These are phyloP conservation scores for Eclectus roratus DNA, from an alignment of 2,113 vertebrate species.

Conservation along the genomic window DNA sequence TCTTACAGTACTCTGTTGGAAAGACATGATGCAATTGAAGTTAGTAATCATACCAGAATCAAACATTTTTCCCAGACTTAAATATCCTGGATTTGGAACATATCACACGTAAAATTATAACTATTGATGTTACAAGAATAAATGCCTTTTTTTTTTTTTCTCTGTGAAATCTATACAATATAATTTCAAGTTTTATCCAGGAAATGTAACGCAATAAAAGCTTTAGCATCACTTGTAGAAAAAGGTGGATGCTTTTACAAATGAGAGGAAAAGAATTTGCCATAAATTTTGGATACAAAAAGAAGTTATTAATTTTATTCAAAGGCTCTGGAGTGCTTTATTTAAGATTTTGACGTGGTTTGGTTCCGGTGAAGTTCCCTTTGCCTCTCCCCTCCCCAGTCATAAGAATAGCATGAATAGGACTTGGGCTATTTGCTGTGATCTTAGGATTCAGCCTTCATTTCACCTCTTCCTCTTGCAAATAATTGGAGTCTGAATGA, in stretches of 20 bases:
- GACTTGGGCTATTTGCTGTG: not conserved
- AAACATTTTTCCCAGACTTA: not conserved
- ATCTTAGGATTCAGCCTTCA: not conserved
- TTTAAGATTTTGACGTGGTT: not conserved
- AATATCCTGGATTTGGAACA: not conserved
- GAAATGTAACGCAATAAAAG: not conserved
- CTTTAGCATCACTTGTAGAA: not conserved
- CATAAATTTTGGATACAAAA: not conserved
- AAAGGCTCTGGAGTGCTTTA: not conserved
- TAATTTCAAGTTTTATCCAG: not conserved
- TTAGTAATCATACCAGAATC: not conserved
- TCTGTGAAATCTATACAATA: accelerated
- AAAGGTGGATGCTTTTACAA: not conserved
- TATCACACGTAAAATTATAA: not conserved
- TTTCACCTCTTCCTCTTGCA: not conserved
- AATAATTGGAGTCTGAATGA: not conserved
- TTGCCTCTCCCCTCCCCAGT: not conserved
- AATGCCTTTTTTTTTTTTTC: not conserved
- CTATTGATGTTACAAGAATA: not conserved
- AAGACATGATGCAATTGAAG: not conserved
- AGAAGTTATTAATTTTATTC: not conserved
- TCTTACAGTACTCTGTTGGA: not conserved
- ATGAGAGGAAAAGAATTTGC: not conserved
- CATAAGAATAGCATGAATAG: not conserved
- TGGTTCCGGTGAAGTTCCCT: not conserved